Base-by-base conservation (phyloP, 2,888 invertebrate genomes). In the Octonoba sinensis region DNA sequence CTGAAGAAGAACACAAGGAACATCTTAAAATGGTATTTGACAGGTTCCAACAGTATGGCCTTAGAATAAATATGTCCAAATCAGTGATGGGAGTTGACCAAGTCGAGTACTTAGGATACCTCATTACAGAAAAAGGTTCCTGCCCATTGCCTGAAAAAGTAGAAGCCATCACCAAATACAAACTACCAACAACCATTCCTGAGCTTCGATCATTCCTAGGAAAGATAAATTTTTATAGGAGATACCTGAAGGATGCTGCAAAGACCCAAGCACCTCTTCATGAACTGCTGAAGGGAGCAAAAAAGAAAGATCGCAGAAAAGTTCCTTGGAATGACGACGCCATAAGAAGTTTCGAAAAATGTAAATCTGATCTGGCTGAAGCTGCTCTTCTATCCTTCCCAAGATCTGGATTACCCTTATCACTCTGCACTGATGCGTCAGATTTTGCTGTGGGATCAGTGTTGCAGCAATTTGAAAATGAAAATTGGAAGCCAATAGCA, bases 391-490 rank as follows among this genome's bases (percentile, higher is more conserved):
- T 84, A 46, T 12, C 47, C 15, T 62, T 77, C 67, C 77, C 84
- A 18, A 59, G 20, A 12, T 44, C 65, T 54, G 65, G 15, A 36
- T 36, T 54, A 16, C 62, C 27, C 18, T 20, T 73, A 16, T 36
- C 46, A 18, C 66, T 76, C 3, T 49, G n/a, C 16, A 67, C 59
- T 24, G 57, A 59, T 67, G 67, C 67, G 3, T 66, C 67, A 22
- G 49, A 86, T 46, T 57, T 49, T 15, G 84, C 86, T 0, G 66
- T 87, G 6, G 86, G 87, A 8, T 86, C 84, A 0, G 85, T 84
- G 1, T 66, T 87, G 6, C 85, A 87, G 18, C 86, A 87, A 60
- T 56, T 20, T 1, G 67, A 65, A n/a, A 65, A 71, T 3, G 70
- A 70, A 4, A 51, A 3, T 0, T 86, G 86, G 86, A 60, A 66